phyloP scores from a whole-genome alignment of 2,113 vertebrate species.

The Gadus macrocephalus region DNA sequence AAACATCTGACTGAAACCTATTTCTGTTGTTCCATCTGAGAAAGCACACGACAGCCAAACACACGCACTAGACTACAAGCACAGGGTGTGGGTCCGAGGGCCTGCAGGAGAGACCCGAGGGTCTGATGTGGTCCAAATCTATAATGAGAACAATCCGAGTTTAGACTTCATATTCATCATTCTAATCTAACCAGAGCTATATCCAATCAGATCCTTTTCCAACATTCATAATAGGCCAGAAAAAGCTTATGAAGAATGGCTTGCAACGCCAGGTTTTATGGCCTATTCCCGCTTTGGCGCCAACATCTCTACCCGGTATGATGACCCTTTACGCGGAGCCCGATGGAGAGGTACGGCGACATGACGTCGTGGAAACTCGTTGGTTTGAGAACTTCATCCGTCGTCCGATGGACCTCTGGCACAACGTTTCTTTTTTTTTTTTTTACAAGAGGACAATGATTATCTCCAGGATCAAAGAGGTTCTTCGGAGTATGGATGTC shows the following conservation, averaged over 20 bases:
- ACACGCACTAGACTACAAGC: constrained; percentile 28
- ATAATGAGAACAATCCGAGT: constrained; percentile 22
- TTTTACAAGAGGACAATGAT: constrained; percentile 55
- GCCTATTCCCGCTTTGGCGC: constrained; percentile 33
- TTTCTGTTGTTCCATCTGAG: constrained; percentile 15
- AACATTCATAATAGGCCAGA: constrained; percentile 25
- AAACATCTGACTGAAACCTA: constrained; percentile 35
- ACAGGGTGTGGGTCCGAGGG: constrained; percentile 10
- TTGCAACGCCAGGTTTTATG: constrained; percentile 52
- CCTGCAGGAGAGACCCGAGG: constrained; percentile 8
- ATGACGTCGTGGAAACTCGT: constrained; percentile 55
- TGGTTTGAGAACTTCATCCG: constrained; percentile 47
- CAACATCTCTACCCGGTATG: constrained; percentile 48
- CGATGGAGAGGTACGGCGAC: constrained; percentile 61
- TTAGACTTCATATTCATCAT: constrained; percentile 19
- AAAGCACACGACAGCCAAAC: constrained; percentile 16
- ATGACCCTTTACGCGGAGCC: constrained; percentile 72
- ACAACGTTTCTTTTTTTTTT: constrained; percentile 34
- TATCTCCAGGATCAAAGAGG: constrained; percentile 53
- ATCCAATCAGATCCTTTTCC: constrained; percentile 27
- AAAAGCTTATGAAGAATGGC: constrained; percentile 49
- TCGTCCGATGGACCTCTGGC: constrained; percentile 57
- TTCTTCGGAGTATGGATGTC: constrained; percentile 52
- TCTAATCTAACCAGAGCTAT: constrained; percentile 58
- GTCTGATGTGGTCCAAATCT: constrained; percentile 28